phyloP scores from a whole-genome alignment of 2,888 invertebrate species.

The Oscheius sp. region DNA sequence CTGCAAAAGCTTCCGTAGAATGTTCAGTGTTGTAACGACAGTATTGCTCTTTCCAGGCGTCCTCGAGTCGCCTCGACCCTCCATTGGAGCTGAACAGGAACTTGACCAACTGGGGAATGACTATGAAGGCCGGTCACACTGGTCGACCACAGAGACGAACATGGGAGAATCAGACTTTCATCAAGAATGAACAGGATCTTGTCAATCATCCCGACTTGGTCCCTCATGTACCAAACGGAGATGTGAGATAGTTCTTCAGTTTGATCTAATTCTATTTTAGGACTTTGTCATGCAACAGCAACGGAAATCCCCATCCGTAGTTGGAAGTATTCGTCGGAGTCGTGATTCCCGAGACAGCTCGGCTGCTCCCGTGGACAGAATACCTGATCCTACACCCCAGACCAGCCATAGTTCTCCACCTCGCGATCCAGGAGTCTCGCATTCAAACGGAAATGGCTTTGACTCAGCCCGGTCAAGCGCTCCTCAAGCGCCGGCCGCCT shows the following conservation, averaged over 20 bases:
- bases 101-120: slow-evolving; percentile 73
- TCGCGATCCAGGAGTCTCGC: slow-evolving; percentile 14
- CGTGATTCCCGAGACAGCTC: slow-evolving; percentile 25
- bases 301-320: slow-evolving; percentile 27
- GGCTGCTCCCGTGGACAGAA: not conserved
- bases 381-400: slow-evolving; percentile 20
- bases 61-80: slow-evolving; percentile 65
- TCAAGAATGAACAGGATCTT: slow-evolving; percentile 63
- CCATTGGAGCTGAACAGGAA: slow-evolving; percentile 70
- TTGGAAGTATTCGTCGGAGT: slow-evolving; percentile 11
- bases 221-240: slow-evolving; percentile 50
- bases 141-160: slow-evolving; percentile 57
- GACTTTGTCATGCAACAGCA: slow-evolving; percentile 21
- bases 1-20: too few species aligned
- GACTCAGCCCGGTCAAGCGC: slow-evolving; percentile 23
- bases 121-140: slow-evolving; percentile 35
- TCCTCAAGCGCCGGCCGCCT: slow-evolving; percentile 25
- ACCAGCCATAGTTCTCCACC: slow-evolving; percentile 33
- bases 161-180: slow-evolving; percentile 69
- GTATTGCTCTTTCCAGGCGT: slow-evolving; percentile 20
- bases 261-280: not conserved
- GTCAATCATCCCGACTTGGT: slow-evolving; percentile 64
- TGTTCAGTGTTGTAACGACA: too few species aligned
- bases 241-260: slow-evolving; percentile 32
- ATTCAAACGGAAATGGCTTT: slow-evolving; percentile 9